These are phyloP conservation scores for Campylomormyrus numenius DNA, from an alignment of 2,113 vertebrate species.

Conservation along the genomic window DNA sequence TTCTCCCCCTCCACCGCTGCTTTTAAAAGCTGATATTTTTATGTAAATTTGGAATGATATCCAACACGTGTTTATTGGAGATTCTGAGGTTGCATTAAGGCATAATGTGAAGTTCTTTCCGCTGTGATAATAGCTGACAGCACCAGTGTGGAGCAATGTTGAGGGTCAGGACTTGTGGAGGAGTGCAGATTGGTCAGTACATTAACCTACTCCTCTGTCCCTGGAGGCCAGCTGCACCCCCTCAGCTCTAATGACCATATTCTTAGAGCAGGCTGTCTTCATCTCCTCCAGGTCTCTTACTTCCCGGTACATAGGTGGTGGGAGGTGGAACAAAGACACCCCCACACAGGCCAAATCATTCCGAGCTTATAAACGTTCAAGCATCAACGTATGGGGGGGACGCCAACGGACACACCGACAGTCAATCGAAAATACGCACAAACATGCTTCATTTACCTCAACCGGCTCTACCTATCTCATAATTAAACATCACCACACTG, in stretches of 20 bases:
- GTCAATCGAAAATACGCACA: background rate
- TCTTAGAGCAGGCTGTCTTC: slow-evolving; percentile 24
- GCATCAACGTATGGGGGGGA: background rate
- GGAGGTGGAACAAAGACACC: slow-evolving; percentile 31
- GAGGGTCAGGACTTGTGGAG: slow-evolving; percentile 22
- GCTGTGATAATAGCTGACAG: background rate
- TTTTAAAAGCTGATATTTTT: background rate
- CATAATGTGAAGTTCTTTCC: background rate
- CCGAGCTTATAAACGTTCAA: background rate
- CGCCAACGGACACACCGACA: background rate
- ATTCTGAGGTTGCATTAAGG: background rate
- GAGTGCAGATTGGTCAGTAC: slow-evolving; percentile 28
- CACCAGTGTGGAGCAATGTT: background rate
- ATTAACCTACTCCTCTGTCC: slow-evolving; percentile 29
- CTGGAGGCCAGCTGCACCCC: background rate
- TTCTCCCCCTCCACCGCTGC: background rate
- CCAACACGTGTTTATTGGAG: background rate
- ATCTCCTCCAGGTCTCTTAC: slow-evolving; percentile 3
- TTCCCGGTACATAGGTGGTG: background rate
- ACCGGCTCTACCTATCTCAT: background rate
- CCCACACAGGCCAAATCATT: slow-evolving; percentile 37
- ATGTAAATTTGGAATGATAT: background rate
- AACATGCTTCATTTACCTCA: background rate
- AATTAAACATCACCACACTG: background rate
- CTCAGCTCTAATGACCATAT: slow-evolving; percentile 27